phyloP scores from a whole-genome alignment of 2,797 vertebrate genomes.

The Myiotriccus ornatus region DNA sequence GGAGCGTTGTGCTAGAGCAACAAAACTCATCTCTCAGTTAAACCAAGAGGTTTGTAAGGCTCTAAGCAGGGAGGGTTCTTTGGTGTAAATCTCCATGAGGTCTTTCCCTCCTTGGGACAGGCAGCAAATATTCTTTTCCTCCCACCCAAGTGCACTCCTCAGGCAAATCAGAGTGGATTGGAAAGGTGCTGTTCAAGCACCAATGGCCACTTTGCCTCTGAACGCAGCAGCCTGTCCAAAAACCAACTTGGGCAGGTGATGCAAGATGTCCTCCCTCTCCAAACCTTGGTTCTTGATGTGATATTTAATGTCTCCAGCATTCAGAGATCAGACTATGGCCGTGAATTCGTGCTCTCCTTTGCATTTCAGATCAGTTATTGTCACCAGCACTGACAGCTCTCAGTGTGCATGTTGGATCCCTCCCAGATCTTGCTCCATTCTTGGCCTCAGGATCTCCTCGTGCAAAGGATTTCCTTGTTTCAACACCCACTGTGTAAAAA shows the following conservation, averaged over 20 bases:
- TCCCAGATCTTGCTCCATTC: neutral
- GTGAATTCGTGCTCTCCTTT: neutral
- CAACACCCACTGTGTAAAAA: neutral
- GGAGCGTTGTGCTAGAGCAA: neutral
- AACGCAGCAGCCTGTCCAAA: neutral
- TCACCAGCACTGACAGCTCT: neutral
- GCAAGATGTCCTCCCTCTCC: neutral
- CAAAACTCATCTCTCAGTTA: neutral
- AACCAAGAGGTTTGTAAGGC: neutral
- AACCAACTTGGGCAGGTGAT: neutral
- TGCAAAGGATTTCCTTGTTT: neutral
- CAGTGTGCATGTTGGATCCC: neutral
- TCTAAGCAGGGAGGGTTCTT: neutral
- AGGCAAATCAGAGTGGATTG: neutral
- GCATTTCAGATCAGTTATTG: neutral
- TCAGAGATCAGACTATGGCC: neutral
- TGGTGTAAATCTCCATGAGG: neutral
- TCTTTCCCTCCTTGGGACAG: neutral
- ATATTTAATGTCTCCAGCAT: neutral
- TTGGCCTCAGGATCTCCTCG: neutral
- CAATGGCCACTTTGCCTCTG: rapidly evolving
- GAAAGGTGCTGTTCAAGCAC: neutral
- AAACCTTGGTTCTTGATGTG: neutral
- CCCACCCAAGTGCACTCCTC: neutral
- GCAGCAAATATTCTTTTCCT: neutral